Evolutionary conservation across 2,888 invertebrate genomes (phyloP), one percentile per base, ranked within the genome.

Genomic region (Neoscelio sp.): DNA sequence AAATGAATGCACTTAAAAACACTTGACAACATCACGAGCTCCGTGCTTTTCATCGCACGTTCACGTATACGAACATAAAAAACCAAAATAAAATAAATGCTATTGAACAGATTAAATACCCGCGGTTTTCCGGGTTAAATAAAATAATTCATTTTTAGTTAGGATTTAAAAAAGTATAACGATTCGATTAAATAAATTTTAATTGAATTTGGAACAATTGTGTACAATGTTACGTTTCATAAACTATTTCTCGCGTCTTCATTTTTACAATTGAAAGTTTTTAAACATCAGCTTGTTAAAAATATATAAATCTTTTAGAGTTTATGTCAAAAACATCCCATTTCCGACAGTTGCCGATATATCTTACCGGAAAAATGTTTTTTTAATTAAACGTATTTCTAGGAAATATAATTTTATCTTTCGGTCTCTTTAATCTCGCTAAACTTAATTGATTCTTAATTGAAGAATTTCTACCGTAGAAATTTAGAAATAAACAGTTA

Each of bases 1-100:
- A 54, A 54, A 54, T 54, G 52, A 54, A 54, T 54, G 35, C 35
- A 35, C 52, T 54, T 54, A 35, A 54, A 54, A 54, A 35, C 52
- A 38, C 52, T 54, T 28, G 35, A 23, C 18, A 52, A 52, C 13
- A 54, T 54, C 38, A 23, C 23, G 38, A 38, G 26, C n/a, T 54
- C 8, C 54, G 30, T 54, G 26, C 26, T 38, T 54, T 35, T 52
- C 52, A 52, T 52, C 52, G 18, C 18, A 52, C 18, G 10, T 18
- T 42, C 40, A 8, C 13, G 28, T 48, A 15, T 48, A 18, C 33
- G 52, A 26, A 52, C 10, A 52, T 33, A 52, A 50, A 48, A 50
- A 30, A 10, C n/a, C 1, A 30, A 30, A 28, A 17, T 20, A 35
- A 35, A 10, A 50, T 18, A 12, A 12, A 35, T 42, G 15, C 8